Base-by-base conservation (phyloP, 2,888 invertebrate genomes). In the Drosophila niveifrons region DNA sequence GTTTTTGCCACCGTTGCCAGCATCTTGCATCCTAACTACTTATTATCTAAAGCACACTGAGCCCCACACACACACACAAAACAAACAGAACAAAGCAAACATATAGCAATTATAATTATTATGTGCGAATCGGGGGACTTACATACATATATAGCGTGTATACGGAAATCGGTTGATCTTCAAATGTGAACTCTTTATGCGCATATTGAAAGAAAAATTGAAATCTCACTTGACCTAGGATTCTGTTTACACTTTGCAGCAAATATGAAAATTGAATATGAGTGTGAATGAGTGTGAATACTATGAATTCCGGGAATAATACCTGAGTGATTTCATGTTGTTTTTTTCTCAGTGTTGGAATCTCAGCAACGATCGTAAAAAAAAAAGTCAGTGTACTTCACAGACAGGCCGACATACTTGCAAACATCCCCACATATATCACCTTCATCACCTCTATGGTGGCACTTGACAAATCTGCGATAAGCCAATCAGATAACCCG, bases 1-100 rank as follows among this genome's bases (percentile, higher is more conserved):
- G 51, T 46, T 56, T 69, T 61, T 55, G 53, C 53, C 67, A 59
- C 59, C 23, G 18, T 48, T 31, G 36, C 4, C 17, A 3, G 2
- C 7, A 23, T 8, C 8, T 31, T 41, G 28, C 39, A 15, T 41
- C 7, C 46, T 44, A 23, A 29, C 31, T 13, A 23, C 23, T 23
- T 23, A 18, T 43, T 47, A 43, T 29, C 50, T 41, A 13, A 39
- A 44, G 9, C 11, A 50, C 62, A 73, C 66, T 55, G 48, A 23
- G 15, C 43, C 11, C 31, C 31, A 10, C 10, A 36, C 36, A 23
- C 3, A 23, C n/a, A 23, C 6, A 23, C n/a, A 36, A 36, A 62
- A 18, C 13, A 31, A n/a, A 41, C 15, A 53, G 23, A 28, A 41
- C 28, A 41, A 23, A 23, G 36, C 39, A 41, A 41, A 41, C 39